Conservation (phyloP, 2,797 vertebrate genomes). For the Erithacus rubecula region DNA sequence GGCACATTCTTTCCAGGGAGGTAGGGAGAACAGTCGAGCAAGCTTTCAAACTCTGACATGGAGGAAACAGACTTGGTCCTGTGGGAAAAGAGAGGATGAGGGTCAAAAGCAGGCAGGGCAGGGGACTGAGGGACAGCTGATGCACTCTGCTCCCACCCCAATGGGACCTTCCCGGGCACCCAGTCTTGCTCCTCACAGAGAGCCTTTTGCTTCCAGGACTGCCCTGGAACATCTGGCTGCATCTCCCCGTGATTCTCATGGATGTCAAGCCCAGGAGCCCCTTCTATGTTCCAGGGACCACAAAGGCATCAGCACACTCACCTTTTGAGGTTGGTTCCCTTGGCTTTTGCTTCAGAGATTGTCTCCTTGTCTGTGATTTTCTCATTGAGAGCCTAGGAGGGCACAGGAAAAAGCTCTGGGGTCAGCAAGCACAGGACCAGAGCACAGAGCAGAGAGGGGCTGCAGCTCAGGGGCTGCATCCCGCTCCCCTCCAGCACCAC, state of each 20-base stretch:
- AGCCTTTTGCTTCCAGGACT: neutral
- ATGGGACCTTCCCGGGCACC: neutral
- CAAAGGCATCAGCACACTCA: slow-evolving; percentile 31
- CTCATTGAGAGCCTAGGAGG: slow-evolving; percentile 78
- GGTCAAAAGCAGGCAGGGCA: neutral
- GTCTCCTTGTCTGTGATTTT: slow-evolving; percentile 84
- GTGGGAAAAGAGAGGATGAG: neutral
- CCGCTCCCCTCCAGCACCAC: neutral
- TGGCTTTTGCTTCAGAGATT: slow-evolving; percentile 78
- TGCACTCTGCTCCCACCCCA: neutral
- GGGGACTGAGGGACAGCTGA: rapidly evolving
- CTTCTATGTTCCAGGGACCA: rapidly evolving
- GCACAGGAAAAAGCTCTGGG: neutral
- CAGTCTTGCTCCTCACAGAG: neutral
- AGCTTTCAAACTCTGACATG: slow-evolving; percentile 83
- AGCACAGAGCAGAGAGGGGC: neutral
- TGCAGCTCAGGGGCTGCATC: neutral
- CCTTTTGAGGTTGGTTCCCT: slow-evolving; percentile 85
- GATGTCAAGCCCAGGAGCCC: neutral
- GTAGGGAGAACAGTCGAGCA: slow-evolving; percentile 83
- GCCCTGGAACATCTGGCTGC: neutral
- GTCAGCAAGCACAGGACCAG: neutral
- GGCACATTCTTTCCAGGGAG: slow-evolving; percentile 67
- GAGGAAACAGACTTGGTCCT: slow-evolving; percentile 85
- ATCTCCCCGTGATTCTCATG: rapidly evolving